phyloP scores from a whole-genome alignment of 2,113 vertebrate genomes.

The Grammomys dolichurus region DNA sequence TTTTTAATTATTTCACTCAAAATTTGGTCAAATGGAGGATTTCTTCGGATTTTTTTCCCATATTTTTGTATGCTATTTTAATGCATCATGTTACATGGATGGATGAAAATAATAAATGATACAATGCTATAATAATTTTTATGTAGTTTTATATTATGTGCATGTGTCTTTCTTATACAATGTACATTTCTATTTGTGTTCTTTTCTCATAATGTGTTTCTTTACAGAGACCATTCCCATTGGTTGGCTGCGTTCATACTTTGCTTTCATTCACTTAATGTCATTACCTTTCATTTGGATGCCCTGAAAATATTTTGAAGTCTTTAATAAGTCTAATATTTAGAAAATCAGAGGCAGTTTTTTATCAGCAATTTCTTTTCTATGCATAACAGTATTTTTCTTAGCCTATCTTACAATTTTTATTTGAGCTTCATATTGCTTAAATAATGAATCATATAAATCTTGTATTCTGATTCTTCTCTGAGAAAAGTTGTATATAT shows the following conservation, averaged over 20 bases:
- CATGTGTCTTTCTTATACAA: background rate
- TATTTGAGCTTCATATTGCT: background rate
- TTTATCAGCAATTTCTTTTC: background rate
- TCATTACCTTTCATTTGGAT: background rate
- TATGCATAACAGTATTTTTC: background rate
- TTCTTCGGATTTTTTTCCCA: background rate
- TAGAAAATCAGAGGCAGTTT: background rate
- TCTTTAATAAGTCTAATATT: background rate
- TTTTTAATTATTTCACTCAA: background rate
- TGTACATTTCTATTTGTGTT: background rate
- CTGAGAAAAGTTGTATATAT: background rate
- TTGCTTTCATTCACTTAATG: background rate
- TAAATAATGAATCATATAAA: background rate
- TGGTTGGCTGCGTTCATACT: background rate
- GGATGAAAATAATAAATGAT: background rate
- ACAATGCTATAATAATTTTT: background rate
- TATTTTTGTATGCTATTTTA: background rate
- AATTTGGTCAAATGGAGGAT: background rate
- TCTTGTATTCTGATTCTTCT: background rate
- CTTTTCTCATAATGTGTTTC: background rate
- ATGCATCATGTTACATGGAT: background rate
- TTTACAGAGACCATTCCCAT: background rate
- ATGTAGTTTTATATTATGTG: background rate
- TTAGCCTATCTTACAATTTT: background rate
- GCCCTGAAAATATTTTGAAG: background rate